Percentiles rank a stretch among this genome's conserved stretches.
Conservation (phyloP, 2,888 invertebrate genomes). For the Neoascia interrupta region DNA sequence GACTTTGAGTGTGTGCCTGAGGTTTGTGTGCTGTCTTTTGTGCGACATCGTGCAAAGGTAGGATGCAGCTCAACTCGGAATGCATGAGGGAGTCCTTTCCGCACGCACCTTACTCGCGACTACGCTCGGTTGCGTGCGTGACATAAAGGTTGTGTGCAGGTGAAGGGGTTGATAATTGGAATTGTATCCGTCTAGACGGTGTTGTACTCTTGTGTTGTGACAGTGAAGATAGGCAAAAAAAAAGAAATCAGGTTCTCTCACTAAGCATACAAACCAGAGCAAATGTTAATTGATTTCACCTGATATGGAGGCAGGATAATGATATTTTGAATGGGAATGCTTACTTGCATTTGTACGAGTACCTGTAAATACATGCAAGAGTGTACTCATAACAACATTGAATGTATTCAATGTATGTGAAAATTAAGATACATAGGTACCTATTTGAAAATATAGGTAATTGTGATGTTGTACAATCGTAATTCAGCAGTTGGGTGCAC, state of each 20-base stretch:
- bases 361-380: no score
- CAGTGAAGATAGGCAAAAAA: constrained; percentile 36
- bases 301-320: constrained; percentile 30
- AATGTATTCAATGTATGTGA: no score
- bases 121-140: constrained; percentile 53
- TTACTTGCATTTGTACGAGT: no score
- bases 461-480: no score
- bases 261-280: constrained; percentile 22
- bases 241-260: constrained; percentile 31
- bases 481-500: no score
- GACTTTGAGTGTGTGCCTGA: not conserved
- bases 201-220: constrained; percentile 41
- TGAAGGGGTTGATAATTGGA: constrained; percentile 59
- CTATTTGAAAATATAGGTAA: no score
- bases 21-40: constrained; percentile 21
- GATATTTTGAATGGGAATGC: constrained; percentile 7
- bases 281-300: constrained; percentile 47
- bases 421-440: no score
- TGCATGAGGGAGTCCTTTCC: not conserved
- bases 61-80: not conserved
- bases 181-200: constrained; percentile 60
- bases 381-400: no score
- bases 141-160: constrained; percentile 40
- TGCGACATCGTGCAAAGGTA: constrained; percentile 13
- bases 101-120: constrained; percentile 50